phyloP scores from a whole-genome alignment of 2,797 vertebrate species.

The Lagocephalus sceleratus region DNA sequence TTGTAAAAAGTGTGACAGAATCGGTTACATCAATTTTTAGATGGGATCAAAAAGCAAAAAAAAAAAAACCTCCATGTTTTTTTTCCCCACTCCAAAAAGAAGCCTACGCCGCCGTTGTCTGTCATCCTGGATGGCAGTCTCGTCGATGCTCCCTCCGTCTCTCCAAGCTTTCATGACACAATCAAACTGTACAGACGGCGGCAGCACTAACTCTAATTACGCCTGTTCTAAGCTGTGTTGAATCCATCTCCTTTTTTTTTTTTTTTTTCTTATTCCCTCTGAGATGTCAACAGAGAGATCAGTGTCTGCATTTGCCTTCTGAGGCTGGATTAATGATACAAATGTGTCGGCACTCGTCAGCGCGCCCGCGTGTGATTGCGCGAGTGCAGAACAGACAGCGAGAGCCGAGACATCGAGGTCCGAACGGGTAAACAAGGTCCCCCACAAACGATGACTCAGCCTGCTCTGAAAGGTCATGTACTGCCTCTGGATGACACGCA shows the following conservation, averaged over 20 bases:
- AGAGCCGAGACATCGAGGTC: too few species aligned
- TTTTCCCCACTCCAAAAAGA: too few species aligned
- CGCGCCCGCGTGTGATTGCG: neutral
- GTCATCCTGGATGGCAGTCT: too few species aligned
- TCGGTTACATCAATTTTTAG: too few species aligned
- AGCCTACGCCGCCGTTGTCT: too few species aligned
- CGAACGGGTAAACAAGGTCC: too few species aligned
- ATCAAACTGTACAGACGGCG: constrained; percentile 2
- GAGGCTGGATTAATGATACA: constrained; percentile 29
- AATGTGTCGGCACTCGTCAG: too few species aligned
- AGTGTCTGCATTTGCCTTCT: constrained; percentile 33
- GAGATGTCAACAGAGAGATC: constrained; percentile 16
- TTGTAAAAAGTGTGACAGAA: too few species aligned
- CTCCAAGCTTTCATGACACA: constrained; percentile 11
- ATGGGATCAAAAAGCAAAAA: too few species aligned
- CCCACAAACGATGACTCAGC: neutral
- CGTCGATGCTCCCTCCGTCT: constrained; percentile 18
- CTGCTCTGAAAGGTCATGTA: constrained; percentile 23
- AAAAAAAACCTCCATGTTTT: too few species aligned
- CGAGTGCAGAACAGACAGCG: neutral
- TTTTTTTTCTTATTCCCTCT: neutral
- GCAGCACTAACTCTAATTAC: neutral
- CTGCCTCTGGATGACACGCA: constrained; percentile 10
- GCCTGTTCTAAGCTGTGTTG: neutral
- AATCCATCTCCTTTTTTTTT: neutral